These are phyloP conservation scores for Chelidonichthys spinosus DNA, from an alignment of 2,797 vertebrate species.

Conservation along the genomic window DNA sequence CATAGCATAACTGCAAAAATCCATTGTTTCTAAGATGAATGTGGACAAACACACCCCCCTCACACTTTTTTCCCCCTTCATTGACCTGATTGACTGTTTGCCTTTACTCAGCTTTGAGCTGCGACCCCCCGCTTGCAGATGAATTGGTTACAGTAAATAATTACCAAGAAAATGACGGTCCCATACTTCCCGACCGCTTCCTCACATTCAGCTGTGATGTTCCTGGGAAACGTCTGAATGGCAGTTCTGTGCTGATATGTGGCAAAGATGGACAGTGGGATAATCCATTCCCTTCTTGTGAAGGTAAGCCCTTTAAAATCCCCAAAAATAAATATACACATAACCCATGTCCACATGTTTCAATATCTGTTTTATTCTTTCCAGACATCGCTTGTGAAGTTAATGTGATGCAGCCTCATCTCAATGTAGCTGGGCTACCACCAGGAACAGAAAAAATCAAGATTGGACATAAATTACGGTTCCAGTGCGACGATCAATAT, in stretches of 20 bases:
- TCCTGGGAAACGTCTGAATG: slow-evolving; percentile 37
- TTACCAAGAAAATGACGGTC: slow-evolving; percentile 10
- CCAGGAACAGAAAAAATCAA: slow-evolving; percentile 9
- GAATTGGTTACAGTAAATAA: slow-evolving; percentile 26
- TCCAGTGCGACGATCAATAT: slow-evolving; percentile 41
- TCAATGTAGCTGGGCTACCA: slow-evolving; percentile 35
- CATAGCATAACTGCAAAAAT: neutral
- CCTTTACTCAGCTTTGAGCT: slow-evolving; percentile 53
- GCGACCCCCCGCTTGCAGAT: slow-evolving; percentile 11
- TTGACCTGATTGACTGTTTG: slow-evolving; percentile 1
- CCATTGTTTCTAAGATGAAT: neutral
- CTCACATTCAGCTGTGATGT: slow-evolving; percentile 61
- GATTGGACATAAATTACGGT: slow-evolving; percentile 55
- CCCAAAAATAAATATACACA: neutral
- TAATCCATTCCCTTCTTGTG: slow-evolving; percentile 63
- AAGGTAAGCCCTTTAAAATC: slow-evolving; percentile 48
- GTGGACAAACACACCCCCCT: neutral
- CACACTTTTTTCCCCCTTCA: neutral
- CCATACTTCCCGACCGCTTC: slow-evolving; percentile 44
- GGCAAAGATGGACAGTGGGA: slow-evolving; percentile 67
- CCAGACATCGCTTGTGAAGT: slow-evolving; percentile 44
- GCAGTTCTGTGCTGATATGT: slow-evolving; percentile 52
- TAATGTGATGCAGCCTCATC: neutral
- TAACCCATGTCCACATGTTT: neutral
- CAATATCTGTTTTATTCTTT: slow-evolving; percentile 9